Percentiles rank a stretch among this genome's conserved stretches.
phyloP scores from a whole-genome alignment of 2,113 vertebrate species.

The Furnarius figulus region DNA sequence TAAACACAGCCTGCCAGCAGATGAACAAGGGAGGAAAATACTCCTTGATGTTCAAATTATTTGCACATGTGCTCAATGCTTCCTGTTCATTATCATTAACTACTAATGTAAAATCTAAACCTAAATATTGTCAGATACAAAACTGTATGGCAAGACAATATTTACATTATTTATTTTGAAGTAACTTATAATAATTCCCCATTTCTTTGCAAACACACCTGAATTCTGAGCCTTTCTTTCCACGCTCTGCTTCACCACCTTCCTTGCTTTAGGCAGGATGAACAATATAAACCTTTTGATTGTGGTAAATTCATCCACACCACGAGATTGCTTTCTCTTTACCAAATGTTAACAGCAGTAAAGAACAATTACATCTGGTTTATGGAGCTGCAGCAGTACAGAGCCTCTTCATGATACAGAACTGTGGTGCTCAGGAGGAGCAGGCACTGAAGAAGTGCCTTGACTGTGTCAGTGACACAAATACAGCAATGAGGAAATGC shows the following conservation, averaged over 20 bases:
- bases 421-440: neutral
- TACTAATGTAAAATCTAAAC: neutral
- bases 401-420: neutral
- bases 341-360: neutral
- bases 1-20: neutral
- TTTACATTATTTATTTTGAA: neutral
- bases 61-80: neutral
- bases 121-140: neutral
- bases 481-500: neutral
- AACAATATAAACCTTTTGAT: neutral
- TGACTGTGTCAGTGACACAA: neutral
- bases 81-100: neutral
- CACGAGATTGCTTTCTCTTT: neutral
- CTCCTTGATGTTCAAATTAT: neutral
- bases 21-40: neutral
- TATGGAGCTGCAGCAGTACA: neutral
- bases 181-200: neutral
- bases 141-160: neutral
- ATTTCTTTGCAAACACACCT: neutral
- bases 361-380: conserved; percentile 6
- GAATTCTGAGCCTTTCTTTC: neutral
- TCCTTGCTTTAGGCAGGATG: neutral
- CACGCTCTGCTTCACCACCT: neutral
- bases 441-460: neutral
- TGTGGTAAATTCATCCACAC: neutral